phyloP scores from a whole-genome alignment of 2,797 vertebrate genomes.

The Lates japonicus region DNA sequence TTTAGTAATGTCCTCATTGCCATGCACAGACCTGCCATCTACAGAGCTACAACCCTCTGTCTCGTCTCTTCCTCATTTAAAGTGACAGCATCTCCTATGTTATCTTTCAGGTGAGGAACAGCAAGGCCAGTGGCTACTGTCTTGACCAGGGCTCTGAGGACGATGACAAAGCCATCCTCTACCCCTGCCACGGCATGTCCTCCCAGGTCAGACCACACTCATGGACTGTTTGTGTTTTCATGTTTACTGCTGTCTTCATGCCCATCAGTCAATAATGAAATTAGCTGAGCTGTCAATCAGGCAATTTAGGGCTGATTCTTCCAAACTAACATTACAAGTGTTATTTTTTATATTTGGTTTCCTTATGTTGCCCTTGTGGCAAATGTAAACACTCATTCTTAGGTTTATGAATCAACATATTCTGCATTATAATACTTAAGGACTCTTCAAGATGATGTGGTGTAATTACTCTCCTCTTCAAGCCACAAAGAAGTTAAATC shows the following conservation, averaged over 20 bases:
- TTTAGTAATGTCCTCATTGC: not conserved
- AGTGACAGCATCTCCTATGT: not conserved
- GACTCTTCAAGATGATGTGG: slow-evolving; percentile 1
- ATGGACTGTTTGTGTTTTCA: not conserved
- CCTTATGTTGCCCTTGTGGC: not conserved
- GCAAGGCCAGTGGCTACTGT: slow-evolving; percentile 97
- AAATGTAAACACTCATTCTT: not conserved
- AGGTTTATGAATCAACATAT: not conserved
- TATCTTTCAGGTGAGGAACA: slow-evolving; percentile 92
- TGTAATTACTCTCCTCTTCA: slow-evolving; percentile 18
- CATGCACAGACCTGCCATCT: not conserved
- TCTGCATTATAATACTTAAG: slow-evolving; percentile 6
- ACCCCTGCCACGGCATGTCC: slow-evolving; percentile 98
- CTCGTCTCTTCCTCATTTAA: not conserved
- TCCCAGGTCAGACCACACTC: slow-evolving; percentile 90
- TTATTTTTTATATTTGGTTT: not conserved
- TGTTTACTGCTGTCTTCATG: not conserved
- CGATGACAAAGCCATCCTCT: slow-evolving; percentile 96
- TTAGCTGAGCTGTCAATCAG: slow-evolving; percentile 2
- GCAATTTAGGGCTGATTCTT: not conserved
- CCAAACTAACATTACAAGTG: not conserved
- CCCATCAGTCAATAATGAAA: not conserved
- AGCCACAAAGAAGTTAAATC: slow-evolving; percentile 6
- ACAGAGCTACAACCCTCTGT: not conserved
- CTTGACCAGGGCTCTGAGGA: slow-evolving; percentile 97